Base-by-base conservation (phyloP, 2,113 vertebrate genomes). In the Phrynosoma platyrhinos region DNA sequence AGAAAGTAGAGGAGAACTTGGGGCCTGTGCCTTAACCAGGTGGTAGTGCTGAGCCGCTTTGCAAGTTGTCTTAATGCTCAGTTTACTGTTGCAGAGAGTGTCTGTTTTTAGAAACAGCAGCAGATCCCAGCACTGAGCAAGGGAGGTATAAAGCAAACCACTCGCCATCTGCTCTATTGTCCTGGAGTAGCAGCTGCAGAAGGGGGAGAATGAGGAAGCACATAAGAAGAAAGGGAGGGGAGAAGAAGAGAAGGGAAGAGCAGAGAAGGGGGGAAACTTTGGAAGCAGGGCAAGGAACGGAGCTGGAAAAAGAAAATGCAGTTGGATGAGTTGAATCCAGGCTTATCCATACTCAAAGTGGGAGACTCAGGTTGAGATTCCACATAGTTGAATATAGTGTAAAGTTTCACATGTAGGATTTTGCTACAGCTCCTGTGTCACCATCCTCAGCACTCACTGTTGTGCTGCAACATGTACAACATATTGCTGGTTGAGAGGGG, bases 131-230 rank as follows among this genome's bases (percentile, higher is more conserved):
- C 91, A 85, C 94, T 91, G 93, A 77, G 92, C 93, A 94, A 92
- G 95, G 96, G 95, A 92, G 88, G 85, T 69, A 91, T 90, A 92
- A 95, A 96, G 79, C 91, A 93, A 95, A 92, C 89, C 94, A 94
- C 21, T 55, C 90, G 92, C 96, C 96, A 97, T 96, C 96, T 97
- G 94, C 91, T 95, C 95, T 91, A 93, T 97, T 97, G 96, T 97
- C 95, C 95, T 95, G 94, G 93, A 97, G 96, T 94, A 95, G 92
- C 23, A 32, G 92, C 94, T 90, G 75, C 9, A 75, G 36, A 91
- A 52, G 58, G 53, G 53, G 71, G 76, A 83, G 32, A 76, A 13
- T 36, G 87, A 52, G 85, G 92, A 79, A 93, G 84, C 76, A 85
- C 93, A 92, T 53, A 77, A 85, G 87, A 87, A 91, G 84, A 86